Evolutionary conservation across 2,113 vertebrate species (phyloP).

Genomic region (Hemiscyllium ocellatum): DNA sequence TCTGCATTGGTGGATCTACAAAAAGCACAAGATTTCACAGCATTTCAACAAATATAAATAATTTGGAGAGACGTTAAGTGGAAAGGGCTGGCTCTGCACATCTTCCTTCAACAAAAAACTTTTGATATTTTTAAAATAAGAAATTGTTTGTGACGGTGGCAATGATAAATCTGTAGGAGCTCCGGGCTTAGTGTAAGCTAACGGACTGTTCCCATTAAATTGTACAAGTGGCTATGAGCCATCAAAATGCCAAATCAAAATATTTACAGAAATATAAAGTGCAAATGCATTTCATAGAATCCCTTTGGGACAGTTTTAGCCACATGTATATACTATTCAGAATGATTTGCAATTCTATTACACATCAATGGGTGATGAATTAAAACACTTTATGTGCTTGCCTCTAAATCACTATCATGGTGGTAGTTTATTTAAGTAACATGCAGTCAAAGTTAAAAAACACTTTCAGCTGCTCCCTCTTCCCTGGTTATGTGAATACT

Average conservation of each 20-base stretch:
- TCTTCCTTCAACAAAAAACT: background rate
- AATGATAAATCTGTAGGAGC: background rate
- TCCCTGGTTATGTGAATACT: background rate
- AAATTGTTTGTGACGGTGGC: background rate
- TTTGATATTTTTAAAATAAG: background rate
- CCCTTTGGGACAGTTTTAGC: background rate
- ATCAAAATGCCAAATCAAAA: background rate
- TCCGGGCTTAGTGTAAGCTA: background rate
- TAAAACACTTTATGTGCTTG: background rate
- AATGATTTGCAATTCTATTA: slow-evolving; percentile 1
- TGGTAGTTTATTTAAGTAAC: background rate
- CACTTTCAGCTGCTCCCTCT: background rate
- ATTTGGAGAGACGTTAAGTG: background rate
- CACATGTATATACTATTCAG: slow-evolving; percentile 6
- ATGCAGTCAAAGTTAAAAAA: background rate
- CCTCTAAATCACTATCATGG: background rate
- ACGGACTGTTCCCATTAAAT: background rate
- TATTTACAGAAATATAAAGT: background rate
- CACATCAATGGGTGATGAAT: background rate
- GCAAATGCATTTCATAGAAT: background rate
- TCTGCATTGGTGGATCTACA: background rate
- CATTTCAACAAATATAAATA: background rate
- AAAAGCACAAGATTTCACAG: background rate
- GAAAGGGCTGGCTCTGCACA: background rate
- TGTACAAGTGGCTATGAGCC: background rate